These are phyloP conservation scores for Cataglyphis hispanica DNA, from an alignment of 1,140 invertebrate species.

Conservation along the genomic window DNA sequence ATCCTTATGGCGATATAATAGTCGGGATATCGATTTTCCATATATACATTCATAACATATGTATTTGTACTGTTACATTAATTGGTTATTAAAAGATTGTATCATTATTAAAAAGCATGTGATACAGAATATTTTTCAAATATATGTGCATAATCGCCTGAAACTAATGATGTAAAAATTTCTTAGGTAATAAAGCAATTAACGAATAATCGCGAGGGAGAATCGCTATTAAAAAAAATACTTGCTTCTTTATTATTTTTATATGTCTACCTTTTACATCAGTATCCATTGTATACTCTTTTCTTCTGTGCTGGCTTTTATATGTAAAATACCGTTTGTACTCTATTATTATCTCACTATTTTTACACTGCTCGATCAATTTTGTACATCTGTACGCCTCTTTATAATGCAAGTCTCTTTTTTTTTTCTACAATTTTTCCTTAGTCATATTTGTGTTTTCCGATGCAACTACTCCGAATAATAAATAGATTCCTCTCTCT, in stretches of 20 bases:
- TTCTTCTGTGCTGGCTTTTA: neutral
- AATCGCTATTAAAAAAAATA: neutral
- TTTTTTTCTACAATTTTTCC: neutral
- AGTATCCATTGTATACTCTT: neutral
- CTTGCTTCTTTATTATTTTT: neutral
- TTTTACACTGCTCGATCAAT: neutral
- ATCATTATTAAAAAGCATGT: neutral
- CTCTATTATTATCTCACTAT: neutral
- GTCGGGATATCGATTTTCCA: neutral
- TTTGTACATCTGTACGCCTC: neutral
- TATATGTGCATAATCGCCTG: no score
- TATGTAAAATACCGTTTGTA: neutral
- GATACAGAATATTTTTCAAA: neutral
- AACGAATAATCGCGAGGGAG: neutral
- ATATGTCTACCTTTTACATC: neutral
- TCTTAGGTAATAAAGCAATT: neutral
- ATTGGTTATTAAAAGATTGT: neutral
- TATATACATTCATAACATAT: neutral
- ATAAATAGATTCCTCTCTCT: constrained; percentile 52
- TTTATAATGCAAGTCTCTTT: neutral
- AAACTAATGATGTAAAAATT: no score
- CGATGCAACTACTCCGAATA: constrained; percentile 33
- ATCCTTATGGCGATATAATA: neutral
- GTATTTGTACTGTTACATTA: neutral
- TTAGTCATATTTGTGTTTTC: constrained; percentile 22